These are phyloP conservation scores for Pteruthius melanotis DNA, from an alignment of 2,113 vertebrate species.

Conservation along the genomic window DNA sequence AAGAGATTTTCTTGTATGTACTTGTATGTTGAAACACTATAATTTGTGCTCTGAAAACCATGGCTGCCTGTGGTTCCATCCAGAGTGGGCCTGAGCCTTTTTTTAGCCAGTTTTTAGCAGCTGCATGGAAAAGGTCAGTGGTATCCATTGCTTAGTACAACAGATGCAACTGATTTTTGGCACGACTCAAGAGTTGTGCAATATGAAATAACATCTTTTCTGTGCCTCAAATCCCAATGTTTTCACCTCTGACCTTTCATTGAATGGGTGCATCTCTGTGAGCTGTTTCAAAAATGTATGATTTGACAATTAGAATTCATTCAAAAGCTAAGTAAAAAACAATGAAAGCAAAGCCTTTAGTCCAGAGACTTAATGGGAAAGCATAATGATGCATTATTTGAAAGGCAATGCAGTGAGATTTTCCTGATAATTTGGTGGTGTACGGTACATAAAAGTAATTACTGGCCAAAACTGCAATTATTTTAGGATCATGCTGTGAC, in stretches of 20 bases:
- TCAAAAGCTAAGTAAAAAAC: background rate
- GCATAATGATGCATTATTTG: background rate
- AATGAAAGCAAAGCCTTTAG: background rate
- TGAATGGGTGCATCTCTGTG: background rate
- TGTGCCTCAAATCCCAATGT: background rate
- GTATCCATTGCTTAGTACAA: background rate
- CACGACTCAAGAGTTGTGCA: background rate
- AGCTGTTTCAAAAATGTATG: background rate
- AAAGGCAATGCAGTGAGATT: background rate
- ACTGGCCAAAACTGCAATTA: background rate
- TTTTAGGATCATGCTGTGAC: background rate
- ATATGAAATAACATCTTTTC: background rate
- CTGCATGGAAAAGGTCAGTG: background rate
- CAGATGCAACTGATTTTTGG: background rate
- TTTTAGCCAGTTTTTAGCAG: background rate
- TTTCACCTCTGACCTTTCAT: background rate
- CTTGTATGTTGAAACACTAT: background rate
- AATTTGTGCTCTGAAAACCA: background rate
- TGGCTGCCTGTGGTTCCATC: background rate
- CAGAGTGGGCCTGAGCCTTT: background rate
- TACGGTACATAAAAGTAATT: background rate
- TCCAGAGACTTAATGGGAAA: background rate
- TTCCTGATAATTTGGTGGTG: background rate
- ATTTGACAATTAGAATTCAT: background rate
- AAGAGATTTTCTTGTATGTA: background rate